These are phyloP conservation scores for Apamea monoglypha DNA, from an alignment of 2,888 invertebrate species.

Conservation along the genomic window DNA sequence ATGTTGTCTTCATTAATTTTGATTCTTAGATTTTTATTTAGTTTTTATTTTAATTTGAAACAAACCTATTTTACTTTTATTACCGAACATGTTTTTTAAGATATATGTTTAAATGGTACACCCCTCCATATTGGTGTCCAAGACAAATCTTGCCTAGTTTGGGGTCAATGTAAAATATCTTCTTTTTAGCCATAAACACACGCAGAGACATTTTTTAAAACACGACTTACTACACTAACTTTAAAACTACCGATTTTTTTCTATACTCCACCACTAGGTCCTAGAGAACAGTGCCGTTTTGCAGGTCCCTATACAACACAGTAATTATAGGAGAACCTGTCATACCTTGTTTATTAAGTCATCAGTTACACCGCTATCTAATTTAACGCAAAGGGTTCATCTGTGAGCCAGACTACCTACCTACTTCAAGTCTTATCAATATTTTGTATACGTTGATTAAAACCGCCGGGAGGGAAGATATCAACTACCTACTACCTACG, in stretches of 20 bases:
- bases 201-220: neutral
- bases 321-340: slow-evolving; percentile 9
- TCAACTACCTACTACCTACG: slow-evolving; percentile 1
- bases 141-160: no score
- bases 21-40: no score
- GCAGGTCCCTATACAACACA: neutral
- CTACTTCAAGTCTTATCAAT: slow-evolving; percentile 41
- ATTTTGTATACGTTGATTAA: slow-evolving; percentile 49
- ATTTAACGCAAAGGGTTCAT: slow-evolving; percentile 42
- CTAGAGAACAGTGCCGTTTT: neutral
- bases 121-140: no score
- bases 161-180: no score
- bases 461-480: slow-evolving; percentile 16
- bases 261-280: neutral
- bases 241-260: neutral
- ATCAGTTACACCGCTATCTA: slow-evolving; percentile 34
- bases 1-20: no score
- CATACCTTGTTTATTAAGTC: slow-evolving; percentile 24
- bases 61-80: no score
- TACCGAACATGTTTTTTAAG: no score
- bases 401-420: slow-evolving; percentile 36
- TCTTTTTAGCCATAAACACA: neutral
- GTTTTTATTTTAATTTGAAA: no score
- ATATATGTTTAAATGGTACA: no score
- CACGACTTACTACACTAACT: neutral